Percentiles rank a stretch among this genome's conserved stretches.
Evolutionary conservation across 2,113 vertebrate species (phyloP).

Genomic region (Centrocercus urophasianus): DNA sequence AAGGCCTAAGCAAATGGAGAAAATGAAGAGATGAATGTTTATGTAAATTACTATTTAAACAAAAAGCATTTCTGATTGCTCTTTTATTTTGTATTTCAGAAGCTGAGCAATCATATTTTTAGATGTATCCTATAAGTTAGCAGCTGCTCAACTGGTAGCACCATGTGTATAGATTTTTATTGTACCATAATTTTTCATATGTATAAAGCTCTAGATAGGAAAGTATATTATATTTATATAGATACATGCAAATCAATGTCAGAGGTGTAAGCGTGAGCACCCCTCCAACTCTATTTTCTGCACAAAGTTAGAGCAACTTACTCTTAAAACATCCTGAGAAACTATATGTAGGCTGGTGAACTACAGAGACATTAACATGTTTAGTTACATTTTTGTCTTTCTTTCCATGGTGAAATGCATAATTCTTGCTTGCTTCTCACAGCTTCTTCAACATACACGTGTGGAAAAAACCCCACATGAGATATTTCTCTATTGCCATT

Average conservation of each 20-base stretch:
- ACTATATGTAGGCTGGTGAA: constrained; percentile 41
- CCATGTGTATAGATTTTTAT: constrained; percentile 69
- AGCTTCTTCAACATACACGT: constrained; percentile 14
- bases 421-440: constrained; percentile 62
- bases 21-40: constrained; percentile 78
- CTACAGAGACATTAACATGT: constrained; percentile 20
- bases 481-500: constrained; percentile 48
- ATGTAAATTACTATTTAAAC: constrained; percentile 79
- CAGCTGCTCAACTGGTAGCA: constrained; percentile 53
- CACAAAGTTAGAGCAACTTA: constrained; percentile 4
- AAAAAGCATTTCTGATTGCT: constrained; percentile 74
- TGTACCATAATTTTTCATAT: constrained; percentile 73
- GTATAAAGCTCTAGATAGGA: constrained; percentile 62
- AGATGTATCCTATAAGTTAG: constrained; percentile 51
- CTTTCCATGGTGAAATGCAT: constrained; percentile 48
- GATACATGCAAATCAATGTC: constrained; percentile 32
- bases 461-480: constrained; percentile 45
- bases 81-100: constrained; percentile 76
- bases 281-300: constrained; percentile 43
- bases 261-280: constrained; percentile 24
- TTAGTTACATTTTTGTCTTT: constrained; percentile 42
- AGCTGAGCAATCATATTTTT: constrained; percentile 68
- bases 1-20: constrained; percentile 57
- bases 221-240: constrained; percentile 66
- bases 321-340: constrained; percentile 35